Percentiles rank a stretch among this genome's conserved stretches.
phyloP scores from a whole-genome alignment of 1,140 invertebrate species.

The Neomicropteryx cornuta region DNA sequence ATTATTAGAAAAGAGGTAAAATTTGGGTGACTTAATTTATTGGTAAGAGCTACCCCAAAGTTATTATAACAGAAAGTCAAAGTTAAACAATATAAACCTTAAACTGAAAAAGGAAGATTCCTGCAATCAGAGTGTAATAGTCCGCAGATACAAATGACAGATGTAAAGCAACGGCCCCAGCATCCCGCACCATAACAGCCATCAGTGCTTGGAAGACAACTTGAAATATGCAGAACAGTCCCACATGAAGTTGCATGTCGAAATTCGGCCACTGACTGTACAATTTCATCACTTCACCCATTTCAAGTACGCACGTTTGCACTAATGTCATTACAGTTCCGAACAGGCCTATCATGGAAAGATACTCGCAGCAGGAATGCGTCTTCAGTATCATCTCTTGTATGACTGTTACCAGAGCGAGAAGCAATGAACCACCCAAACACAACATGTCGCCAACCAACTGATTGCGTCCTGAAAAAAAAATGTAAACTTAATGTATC shows the following conservation, averaged over 20 bases:
- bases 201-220: conserved; percentile 71
- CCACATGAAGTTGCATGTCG: conserved; percentile 31
- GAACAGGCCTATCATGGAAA: conserved; percentile 78
- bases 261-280: conserved; percentile 33
- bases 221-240: conserved; percentile 38
- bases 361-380: conserved; percentile 68
- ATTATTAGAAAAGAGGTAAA: too few relatives aligned
- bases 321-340: conserved; percentile 67
- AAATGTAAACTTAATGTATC: too few relatives aligned
- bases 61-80: too few relatives aligned
- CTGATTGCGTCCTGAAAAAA: conserved; percentile 58
- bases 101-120: conserved; percentile 72
- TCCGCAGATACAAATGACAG: conserved; percentile 74
- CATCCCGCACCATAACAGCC: conserved; percentile 63
- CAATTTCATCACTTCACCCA: conserved; percentile 44
- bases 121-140: conserved; percentile 73
- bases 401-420: conserved; percentile 71
- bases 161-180: conserved; percentile 72
- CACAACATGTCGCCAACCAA: conserved; percentile 77
- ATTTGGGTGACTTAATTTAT: too few relatives aligned
- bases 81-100: conserved; percentile 45
- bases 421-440: conserved; percentile 67
- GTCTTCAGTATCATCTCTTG: conserved; percentile 77
- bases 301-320: conserved; percentile 51
- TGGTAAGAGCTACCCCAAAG: too few relatives aligned